Conservation (phyloP, 1,140 invertebrate genomes). For the Proales similis region DNA sequence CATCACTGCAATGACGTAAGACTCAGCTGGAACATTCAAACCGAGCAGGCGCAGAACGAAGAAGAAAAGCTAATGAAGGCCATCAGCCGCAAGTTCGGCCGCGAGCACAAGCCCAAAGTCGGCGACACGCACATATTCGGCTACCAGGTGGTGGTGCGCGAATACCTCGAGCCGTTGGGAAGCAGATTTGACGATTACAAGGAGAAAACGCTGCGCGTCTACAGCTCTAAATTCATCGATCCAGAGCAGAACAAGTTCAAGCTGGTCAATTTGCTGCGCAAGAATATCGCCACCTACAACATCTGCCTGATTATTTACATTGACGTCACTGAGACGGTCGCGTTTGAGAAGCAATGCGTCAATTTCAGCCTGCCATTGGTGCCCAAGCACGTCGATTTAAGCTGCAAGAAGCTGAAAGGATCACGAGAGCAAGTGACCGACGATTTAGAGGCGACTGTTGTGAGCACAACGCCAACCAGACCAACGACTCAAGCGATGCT, state of each 20-base stretch:
- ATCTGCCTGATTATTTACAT: conserved; percentile 36
- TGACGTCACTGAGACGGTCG: conserved; percentile 32
- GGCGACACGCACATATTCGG: conserved; percentile 13
- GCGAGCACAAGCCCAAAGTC: too few species aligned
- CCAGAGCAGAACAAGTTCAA: conserved; percentile 30
- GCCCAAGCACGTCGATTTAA: background rate
- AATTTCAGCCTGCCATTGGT: conserved; percentile 12
- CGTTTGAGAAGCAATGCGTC: conserved; percentile 35
- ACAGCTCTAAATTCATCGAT: conserved; percentile 34
- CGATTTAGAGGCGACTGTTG: background rate
- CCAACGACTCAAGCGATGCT: background rate
- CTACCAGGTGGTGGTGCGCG: conserved; percentile 29
- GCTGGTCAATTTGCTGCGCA: conserved; percentile 29
- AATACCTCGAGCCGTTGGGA: conserved; percentile 8
- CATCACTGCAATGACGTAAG: conserved; percentile 16
- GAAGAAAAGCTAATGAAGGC: background rate
- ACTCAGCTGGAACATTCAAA: conserved; percentile 21
- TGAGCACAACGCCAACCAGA: background rate
- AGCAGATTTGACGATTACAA: background rate
- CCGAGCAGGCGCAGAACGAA: background rate
- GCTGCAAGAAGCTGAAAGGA: background rate
- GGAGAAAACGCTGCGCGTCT: conserved; percentile 26
- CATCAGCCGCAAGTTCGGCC: conserved; percentile 3
- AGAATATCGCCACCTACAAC: conserved; percentile 10
- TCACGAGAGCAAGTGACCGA: background rate